Evolutionary conservation across 2,797 vertebrate species (phyloP).

Genomic region (Ctenopoma multispine): DNA sequence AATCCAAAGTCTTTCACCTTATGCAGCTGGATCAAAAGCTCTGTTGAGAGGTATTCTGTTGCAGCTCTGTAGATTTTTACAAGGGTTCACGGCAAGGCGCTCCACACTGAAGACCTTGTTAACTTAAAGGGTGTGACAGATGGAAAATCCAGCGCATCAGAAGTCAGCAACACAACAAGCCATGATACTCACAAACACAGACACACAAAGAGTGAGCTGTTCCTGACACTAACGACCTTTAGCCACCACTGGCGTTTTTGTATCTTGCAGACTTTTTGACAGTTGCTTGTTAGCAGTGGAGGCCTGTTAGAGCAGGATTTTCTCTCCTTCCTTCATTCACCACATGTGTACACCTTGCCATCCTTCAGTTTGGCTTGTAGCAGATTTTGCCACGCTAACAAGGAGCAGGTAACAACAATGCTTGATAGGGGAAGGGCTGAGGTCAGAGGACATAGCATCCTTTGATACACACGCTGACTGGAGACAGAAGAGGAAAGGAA

Average conservation of each 20-base stretch:
- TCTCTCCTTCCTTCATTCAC: slow-evolving; percentile 28
- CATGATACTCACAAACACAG: slow-evolving; percentile 21
- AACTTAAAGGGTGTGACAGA: slow-evolving; percentile 59
- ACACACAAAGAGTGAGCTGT: slow-evolving; percentile 15
- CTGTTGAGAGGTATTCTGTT: slow-evolving; percentile 26
- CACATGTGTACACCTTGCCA: slow-evolving; percentile 30
- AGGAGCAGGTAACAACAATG: slow-evolving; percentile 34
- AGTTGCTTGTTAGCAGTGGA: slow-evolving; percentile 74
- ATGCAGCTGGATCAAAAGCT: slow-evolving; percentile 41
- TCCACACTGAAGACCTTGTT: slow-evolving; percentile 55
- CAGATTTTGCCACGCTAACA: slow-evolving; percentile 44
- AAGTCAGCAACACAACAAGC: slow-evolving; percentile 60
- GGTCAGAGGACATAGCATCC: slow-evolving; percentile 52
- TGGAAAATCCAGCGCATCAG: slow-evolving; percentile 54
- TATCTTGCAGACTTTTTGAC: slow-evolving; percentile 60
- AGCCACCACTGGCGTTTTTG: slow-evolving; percentile 34
- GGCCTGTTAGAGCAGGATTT: slow-evolving; percentile 51
- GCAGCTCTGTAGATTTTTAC: slow-evolving; percentile 32
- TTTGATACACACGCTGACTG: slow-evolving; percentile 43
- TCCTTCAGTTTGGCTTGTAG: slow-evolving; percentile 27
- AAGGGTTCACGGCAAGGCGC: slow-evolving; percentile 12
- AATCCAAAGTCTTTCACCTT: slow-evolving; percentile 28
- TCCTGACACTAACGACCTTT: slow-evolving; percentile 71
- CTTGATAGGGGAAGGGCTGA: slow-evolving; percentile 31
- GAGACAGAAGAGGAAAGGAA: slow-evolving; percentile 12